These are phyloP conservation scores for Chalcosyrphus nemorum DNA, from an alignment of 2,888 invertebrate species.

Conservation along the genomic window DNA sequence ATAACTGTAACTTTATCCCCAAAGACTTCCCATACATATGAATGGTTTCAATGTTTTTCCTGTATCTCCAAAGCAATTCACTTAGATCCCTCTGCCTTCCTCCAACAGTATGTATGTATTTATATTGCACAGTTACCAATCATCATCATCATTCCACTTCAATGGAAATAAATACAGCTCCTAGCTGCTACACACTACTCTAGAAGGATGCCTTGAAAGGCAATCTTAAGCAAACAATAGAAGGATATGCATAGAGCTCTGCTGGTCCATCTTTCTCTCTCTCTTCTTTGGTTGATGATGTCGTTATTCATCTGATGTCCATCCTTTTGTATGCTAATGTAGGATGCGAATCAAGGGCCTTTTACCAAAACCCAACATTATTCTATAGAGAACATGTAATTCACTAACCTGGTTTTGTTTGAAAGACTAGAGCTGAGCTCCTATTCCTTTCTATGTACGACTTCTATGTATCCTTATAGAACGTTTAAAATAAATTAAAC, in stretches of 20 bases:
- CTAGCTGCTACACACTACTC: background rate
- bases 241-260: background rate
- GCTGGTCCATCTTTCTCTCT: too few species aligned
- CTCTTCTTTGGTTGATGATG: background rate
- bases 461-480: background rate
- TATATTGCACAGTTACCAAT: constrained; percentile 13
- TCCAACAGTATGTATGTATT: too few species aligned
- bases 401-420: constrained; percentile 58
- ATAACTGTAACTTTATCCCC: background rate
- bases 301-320: constrained; percentile 30
- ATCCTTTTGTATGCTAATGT: constrained; percentile 62
- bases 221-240: constrained; percentile 5
- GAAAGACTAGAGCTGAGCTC: background rate
- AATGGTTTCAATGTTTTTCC: background rate
- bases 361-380: constrained; percentile 37
- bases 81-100: constrained; percentile 17
- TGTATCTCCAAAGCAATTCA: constrained; percentile 18
- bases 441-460: background rate
- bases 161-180: constrained; percentile 42
- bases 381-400: constrained; percentile 42
- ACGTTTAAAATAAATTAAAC: constrained; percentile 55
- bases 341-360: constrained; percentile 28
- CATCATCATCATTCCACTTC: constrained; percentile 16
- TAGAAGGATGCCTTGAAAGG: background rate
- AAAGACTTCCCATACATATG: background rate